Evolutionary conservation across 64 coral and sea anemone species (phyloP).

Genomic region (Montipora cactus): DNA sequence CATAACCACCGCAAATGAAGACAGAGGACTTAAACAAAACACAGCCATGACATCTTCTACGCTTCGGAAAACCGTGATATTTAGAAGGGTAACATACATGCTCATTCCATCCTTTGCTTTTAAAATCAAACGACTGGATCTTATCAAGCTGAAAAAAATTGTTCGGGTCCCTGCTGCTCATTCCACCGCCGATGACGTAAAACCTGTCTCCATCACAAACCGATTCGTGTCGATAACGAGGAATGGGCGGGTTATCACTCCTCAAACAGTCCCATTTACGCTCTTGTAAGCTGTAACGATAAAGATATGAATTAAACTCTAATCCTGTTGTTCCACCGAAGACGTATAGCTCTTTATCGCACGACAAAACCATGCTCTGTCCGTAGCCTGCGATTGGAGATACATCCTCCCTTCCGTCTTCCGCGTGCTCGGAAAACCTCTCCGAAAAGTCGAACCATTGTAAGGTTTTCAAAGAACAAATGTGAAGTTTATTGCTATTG

Average conservation of each 20-base stretch:
- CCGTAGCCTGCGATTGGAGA: conserved; percentile 89
- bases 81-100: conserved; percentile 58
- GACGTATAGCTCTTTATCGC: conserved; percentile 82
- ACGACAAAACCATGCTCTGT: conserved; percentile 87
- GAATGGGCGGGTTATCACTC: conserved; percentile 30
- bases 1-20: conserved; percentile 95
- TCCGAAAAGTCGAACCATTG: conserved; percentile 68
- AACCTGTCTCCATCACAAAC: conserved; percentile 74
- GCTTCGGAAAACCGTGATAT: conserved; percentile 69
- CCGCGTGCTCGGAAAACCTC: conserved; percentile 11
- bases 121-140: conserved; percentile 77
- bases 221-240: conserved; percentile 91
- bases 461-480: conserved; percentile 66
- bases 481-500: conserved; percentile 88
- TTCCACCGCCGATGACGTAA: conserved; percentile 90
- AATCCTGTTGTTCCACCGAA: conserved; percentile 96
- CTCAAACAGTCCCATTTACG: conserved; percentile 76
- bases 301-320: conserved; percentile 79
- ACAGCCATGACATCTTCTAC: conserved; percentile 91
- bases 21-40: conserved; percentile 71
- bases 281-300: conserved; percentile 68
- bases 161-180: conserved; percentile 52
- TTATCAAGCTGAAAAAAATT: conserved; percentile 81
- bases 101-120: conserved; percentile 67
- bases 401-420: conserved; percentile 53